Conservation (phyloP, 2,888 invertebrate species). For the Epirrhoe tristata region DNA sequence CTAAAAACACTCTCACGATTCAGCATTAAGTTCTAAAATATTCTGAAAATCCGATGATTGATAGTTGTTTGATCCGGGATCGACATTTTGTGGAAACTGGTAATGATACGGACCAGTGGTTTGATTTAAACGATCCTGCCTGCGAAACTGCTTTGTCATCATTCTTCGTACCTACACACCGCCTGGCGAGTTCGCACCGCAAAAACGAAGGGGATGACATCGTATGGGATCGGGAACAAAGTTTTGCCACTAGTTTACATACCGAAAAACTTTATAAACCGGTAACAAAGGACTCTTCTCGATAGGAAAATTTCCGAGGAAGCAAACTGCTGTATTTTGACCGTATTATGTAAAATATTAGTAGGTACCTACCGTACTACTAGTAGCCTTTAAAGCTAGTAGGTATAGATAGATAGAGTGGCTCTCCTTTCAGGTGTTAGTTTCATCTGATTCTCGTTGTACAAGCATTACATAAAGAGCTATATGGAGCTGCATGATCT, state of each 20-base stretch:
- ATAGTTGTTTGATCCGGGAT: conserved; percentile 57
- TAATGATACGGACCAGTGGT: conserved; percentile 69
- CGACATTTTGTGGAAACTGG: conserved; percentile 56
- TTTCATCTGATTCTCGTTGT: too few species aligned
- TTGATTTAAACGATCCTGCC: conserved; percentile 57
- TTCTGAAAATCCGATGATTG: conserved; percentile 52
- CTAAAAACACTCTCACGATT: not conserved
- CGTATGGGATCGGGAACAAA: not conserved
- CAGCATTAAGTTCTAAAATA: conserved; percentile 44
- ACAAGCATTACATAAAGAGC: too few species aligned
- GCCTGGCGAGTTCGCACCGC: not conserved
- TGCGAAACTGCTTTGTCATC: conserved; percentile 56
- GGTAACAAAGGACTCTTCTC: not conserved
- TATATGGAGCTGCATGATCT: too few species aligned
- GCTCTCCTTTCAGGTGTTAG: too few species aligned
- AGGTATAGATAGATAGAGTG: too few species aligned
- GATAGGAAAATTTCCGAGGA: not conserved
- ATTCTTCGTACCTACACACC: conserved; percentile 5
- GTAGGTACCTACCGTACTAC: not conserved
- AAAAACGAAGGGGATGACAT: conserved; percentile 1
- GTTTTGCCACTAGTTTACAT: not conserved
- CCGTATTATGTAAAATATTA: not conserved
- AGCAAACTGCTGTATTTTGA: too few species aligned
- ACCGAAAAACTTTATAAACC: not conserved
- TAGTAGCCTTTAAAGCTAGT: too few species aligned